Evolutionary conservation across 23 tunicate genomes (phyloP), one percentile per base, ranked within the genome.

Genomic region (Ciona savignyi): DNA sequence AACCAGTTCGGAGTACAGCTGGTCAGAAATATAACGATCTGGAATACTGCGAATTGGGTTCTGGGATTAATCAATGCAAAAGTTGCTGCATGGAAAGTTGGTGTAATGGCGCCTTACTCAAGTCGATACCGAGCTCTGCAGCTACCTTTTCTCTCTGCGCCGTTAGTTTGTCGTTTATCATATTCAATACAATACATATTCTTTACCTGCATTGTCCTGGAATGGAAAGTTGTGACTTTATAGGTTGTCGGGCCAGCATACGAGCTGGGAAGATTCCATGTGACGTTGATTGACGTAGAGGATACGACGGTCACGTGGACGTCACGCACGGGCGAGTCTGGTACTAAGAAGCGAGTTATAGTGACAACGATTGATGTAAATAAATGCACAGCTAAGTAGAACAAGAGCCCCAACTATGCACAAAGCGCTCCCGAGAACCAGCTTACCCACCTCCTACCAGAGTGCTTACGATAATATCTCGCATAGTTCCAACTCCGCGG

Each of bases 281-380:
- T 79, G 4, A 86, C 93, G 35, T 80, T 74, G 21, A 86, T 62
- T 1, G 81, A 63, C 51, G 93, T 86, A 22, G 93, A 86, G 3
- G 85, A 79, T 1, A 79, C 24, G 42, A 69, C 62, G 35, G 42
- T 27, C 56, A 65, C 93, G 22, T 62, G 77, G 22, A 86, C 85
- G 30, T 68, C 65, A 22, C 66, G 26, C 30, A 84, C 76, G 4
- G 93, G 81, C 15, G 74, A 62, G 21, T 60, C 73, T 19, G 93
- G 93, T 1, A 30, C 93, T 86, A 67, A n/a, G n/a, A n/a, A n/a
- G n/a, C n/a, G n/a, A n/a, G n/a, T n/a, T n/a, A n/a, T n/a, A n/a
- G n/a, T n/a, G n/a, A n/a, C n/a, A n/a, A n/a, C n/a, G n/a, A n/a
- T n/a, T n/a, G n/a, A n/a, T n/a, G n/a, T n/a, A n/a, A n/a, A n/a